A percentile compares a stretch with the other conserved stretches of the same genome.
Conservation (phyloP, 2,797 vertebrate genomes). For the Acrossocheilus fasciatus region DNA sequence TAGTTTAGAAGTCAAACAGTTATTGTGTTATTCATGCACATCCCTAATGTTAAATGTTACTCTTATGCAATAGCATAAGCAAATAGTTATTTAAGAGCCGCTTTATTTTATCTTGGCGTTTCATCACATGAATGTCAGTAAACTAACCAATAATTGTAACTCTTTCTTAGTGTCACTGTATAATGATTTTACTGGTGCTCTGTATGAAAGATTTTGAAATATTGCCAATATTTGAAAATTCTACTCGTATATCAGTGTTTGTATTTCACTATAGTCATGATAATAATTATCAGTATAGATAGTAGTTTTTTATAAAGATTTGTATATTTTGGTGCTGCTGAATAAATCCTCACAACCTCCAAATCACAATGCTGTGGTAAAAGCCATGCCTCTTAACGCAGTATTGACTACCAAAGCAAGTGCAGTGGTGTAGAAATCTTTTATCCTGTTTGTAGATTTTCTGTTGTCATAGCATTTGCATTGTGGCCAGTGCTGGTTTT, state of each 20-base stretch:
- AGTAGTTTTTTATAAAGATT: background rate
- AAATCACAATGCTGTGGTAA: background rate
- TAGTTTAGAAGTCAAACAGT: too few relatives aligned
- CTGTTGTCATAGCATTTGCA: conserved; percentile 22
- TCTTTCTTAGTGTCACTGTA: background rate
- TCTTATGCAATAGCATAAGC: background rate
- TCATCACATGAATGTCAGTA: background rate
- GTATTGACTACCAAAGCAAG: conserved; percentile 1
- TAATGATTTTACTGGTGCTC: background rate
- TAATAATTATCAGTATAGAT: background rate
- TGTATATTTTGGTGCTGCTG: background rate
- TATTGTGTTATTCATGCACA: background rate
- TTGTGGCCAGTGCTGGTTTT: conserved; percentile 45
- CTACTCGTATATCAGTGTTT: background rate
- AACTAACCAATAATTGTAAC: background rate
- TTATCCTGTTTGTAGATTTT: conserved; percentile 39
- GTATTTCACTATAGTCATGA: background rate
- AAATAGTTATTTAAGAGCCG: conserved; percentile 4
- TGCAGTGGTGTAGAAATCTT: conserved; percentile 24
- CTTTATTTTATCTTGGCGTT: background rate
- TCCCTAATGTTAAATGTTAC: background rate
- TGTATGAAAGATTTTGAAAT: background rate
- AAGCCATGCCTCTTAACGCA: background rate
- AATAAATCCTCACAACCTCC: background rate
- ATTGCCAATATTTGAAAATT: background rate